Evolutionary conservation across 2,113 vertebrate species (phyloP).

Genomic region (Opisthocomus hoazin): DNA sequence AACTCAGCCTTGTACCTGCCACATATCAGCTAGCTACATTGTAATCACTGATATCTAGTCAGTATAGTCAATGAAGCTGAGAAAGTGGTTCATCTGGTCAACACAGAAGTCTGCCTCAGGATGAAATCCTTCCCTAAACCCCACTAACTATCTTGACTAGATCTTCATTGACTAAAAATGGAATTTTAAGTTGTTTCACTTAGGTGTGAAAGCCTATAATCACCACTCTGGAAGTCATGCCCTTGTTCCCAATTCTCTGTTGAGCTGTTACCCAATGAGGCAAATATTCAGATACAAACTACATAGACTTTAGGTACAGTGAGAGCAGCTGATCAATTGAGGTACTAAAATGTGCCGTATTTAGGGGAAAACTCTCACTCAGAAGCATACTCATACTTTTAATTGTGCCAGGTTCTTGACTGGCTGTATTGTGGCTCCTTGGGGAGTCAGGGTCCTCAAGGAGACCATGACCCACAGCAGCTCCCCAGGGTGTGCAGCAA

Average conservation of each 20-base stretch:
- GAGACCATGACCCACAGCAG: not conserved
- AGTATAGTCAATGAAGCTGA: not conserved
- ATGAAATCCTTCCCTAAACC: not conserved
- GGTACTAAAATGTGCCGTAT: not conserved
- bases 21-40: not conserved
- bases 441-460: not conserved
- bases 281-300: not conserved
- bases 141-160: not conserved
- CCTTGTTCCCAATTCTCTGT: not conserved
- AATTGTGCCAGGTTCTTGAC: rapidly evolving
- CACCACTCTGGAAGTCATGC: not conserved
- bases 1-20: not conserved
- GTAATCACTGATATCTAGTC: not conserved
- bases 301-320: not conserved
- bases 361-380: not conserved
- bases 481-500: not conserved
- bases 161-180: not conserved
- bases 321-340: not conserved
- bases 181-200: not conserved
- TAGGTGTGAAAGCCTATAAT: not conserved
- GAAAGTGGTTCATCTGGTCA: not conserved
- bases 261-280: not conserved
- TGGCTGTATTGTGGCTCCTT: not conserved
- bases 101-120: not conserved
- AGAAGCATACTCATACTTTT: not conserved